A percentile compares a stretch with the other conserved stretches of the same genome.
phyloP scores from a whole-genome alignment of 2,113 vertebrate genomes.

The Semicossyphus pulcher region DNA sequence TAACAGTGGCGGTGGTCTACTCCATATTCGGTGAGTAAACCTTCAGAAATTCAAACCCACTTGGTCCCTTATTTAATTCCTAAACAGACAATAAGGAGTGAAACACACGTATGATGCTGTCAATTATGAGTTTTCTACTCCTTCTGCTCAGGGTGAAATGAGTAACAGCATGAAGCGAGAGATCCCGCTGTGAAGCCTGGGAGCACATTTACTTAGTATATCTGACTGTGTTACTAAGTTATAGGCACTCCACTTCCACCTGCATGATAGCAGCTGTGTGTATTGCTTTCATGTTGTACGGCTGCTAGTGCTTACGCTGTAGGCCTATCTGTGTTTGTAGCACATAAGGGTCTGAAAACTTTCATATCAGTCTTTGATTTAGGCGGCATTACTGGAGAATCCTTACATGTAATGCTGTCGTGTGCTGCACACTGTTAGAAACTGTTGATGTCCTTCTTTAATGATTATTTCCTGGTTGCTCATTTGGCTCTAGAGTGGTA shows the following conservation, averaged over 20 bases:
- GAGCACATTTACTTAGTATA: background rate
- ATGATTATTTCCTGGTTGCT: no score
- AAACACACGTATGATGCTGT: constrained; percentile 8
- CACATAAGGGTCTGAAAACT: background rate
- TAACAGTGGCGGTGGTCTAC: constrained; percentile 79
- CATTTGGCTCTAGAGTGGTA: no score
- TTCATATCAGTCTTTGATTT: constrained; percentile 28
- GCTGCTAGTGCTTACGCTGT: no score
- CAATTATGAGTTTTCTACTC: constrained; percentile 11
- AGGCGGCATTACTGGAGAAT: background rate
- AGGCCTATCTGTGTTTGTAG: no score
- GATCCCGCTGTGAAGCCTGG: background rate
- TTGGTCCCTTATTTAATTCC: background rate
- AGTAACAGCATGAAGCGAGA: constrained; percentile 18
- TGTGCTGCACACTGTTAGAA: no score
- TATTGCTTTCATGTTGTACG: background rate
- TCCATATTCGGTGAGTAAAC: constrained; percentile 80
- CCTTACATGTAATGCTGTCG: no score
- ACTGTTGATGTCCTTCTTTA: no score
- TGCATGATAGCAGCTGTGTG: background rate
- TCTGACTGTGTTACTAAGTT: background rate
- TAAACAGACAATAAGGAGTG: background rate
- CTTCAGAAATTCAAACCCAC: background rate
- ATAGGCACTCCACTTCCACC: background rate
- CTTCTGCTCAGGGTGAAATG: constrained; percentile 24